phyloP scores from a whole-genome alignment of 2,888 invertebrate genomes.

The Pyrochroa serraticornis region DNA sequence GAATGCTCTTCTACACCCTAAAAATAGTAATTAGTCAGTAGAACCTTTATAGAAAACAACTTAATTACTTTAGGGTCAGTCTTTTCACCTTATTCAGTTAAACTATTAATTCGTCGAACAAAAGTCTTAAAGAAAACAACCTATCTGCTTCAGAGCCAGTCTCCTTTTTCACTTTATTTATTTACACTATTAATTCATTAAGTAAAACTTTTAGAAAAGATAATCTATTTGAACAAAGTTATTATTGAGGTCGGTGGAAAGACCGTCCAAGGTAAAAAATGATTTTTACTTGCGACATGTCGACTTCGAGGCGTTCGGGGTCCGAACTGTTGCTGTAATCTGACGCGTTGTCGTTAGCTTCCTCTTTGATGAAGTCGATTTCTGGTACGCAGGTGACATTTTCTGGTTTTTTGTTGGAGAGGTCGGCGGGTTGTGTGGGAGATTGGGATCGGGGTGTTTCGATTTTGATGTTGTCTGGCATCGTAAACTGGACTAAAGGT shows the following conservation, averaged over 20 bases:
- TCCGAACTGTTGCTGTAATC: slow-evolving; percentile 75
- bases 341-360: slow-evolving; percentile 49
- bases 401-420: slow-evolving; percentile 55
- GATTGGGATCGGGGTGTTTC: slow-evolving; percentile 7
- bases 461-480: neutral
- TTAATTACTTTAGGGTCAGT: neutral
- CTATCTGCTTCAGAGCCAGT: too few species aligned
- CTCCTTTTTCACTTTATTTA: too few species aligned
- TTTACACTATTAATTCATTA: too few species aligned
- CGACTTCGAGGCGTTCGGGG: slow-evolving; percentile 76
- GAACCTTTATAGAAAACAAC: too few species aligned
- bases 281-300: slow-evolving; percentile 61
- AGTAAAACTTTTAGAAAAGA: too few species aligned
- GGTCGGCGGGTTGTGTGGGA: slow-evolving; percentile 52
- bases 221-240: too few species aligned
- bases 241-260: too few species aligned
- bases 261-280: too few species aligned
- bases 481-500: too few species aligned
- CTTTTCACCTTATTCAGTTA: too few species aligned
- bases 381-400: slow-evolving; percentile 55
- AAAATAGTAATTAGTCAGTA: slow-evolving; percentile 4
- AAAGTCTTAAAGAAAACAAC: too few species aligned
- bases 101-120: too few species aligned
- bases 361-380: slow-evolving; percentile 55
- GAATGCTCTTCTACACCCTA: slow-evolving; percentile 55